A percentile compares a stretch with the other conserved stretches of the same genome.
These are phyloP conservation scores for Caenorhabditis latens DNA, from an alignment of 1,140 invertebrate genomes.

Conservation along the genomic window DNA sequence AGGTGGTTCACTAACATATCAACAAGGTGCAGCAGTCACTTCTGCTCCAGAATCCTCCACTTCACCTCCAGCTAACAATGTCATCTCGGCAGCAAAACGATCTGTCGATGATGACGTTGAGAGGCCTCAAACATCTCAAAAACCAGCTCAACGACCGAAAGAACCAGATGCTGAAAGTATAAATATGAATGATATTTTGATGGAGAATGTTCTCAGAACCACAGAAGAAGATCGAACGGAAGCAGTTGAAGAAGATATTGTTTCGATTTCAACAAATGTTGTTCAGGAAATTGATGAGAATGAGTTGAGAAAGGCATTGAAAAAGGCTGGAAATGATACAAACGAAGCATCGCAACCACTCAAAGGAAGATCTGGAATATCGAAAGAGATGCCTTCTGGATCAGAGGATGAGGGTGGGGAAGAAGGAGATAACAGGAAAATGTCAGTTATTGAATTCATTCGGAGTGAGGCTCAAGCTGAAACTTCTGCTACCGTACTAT, in stretches of 20 bases:
- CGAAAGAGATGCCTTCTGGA: constrained; percentile 29
- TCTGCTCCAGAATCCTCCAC: background rate
- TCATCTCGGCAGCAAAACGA: constrained; percentile 17
- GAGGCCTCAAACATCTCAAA: constrained; percentile 31
- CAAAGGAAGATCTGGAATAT: constrained; percentile 34
- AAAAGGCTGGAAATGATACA: constrained; percentile 15
- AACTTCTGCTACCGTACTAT: background rate
- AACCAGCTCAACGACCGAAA: background rate
- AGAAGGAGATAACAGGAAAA: constrained; percentile 18
- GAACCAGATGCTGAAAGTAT: constrained; percentile 19
- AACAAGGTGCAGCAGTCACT: background rate
- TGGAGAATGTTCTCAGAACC: constrained; percentile 8
- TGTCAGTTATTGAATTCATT: constrained; percentile 42
- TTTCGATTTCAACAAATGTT: constrained; percentile 30
- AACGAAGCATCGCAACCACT: background rate
- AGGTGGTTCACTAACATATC: constrained; percentile 40
- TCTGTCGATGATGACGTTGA: constrained; percentile 20
- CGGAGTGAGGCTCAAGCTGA: constrained; percentile 26
- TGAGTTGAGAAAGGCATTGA: constrained; percentile 34
- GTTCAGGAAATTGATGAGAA: constrained; percentile 39
- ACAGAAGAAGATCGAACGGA: constrained; percentile 44
- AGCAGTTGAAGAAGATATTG: constrained; percentile 28
- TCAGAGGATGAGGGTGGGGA: constrained; percentile 14
- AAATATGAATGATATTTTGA: constrained; percentile 39
- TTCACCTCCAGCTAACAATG: background rate